A percentile compares a stretch with the other conserved stretches of the same genome.
Conservation (phyloP, 2,797 vertebrate species). For the Peromyscus aztecus region DNA sequence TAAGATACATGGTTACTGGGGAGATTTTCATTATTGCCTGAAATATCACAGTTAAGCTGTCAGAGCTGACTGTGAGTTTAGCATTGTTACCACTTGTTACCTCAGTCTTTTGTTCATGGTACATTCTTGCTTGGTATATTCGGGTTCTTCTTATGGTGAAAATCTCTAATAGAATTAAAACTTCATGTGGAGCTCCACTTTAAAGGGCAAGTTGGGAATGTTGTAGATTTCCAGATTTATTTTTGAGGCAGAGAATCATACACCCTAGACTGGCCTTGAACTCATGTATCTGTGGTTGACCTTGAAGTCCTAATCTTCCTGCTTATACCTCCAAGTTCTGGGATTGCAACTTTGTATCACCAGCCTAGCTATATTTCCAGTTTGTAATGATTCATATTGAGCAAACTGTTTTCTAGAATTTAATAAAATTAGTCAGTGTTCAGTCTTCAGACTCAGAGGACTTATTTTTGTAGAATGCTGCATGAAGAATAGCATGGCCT, state of each 20-base stretch:
- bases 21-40: neutral
- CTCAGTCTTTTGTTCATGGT: neutral
- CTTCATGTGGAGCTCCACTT: neutral
- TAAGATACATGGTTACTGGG: neutral
- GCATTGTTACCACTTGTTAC: neutral
- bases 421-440: conserved; percentile 20
- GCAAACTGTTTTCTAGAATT: neutral
- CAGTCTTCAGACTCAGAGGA: neutral
- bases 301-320: neutral
- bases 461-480: conserved; percentile 37
- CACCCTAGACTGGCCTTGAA: no score
- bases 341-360: neutral
- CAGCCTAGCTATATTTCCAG: neutral
- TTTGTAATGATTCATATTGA: conserved; percentile 1
- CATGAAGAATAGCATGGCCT: conserved; percentile 28
- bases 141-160: neutral
- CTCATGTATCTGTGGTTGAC: neutral
- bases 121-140: neutral
- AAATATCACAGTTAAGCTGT: conserved; percentile 42
- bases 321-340: neutral
- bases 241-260: neutral
- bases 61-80: conserved; percentile 37
- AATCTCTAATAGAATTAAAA: neutral
- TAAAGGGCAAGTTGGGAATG: neutral
- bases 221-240: neutral